phyloP scores from a whole-genome alignment of 1,140 invertebrate species.

The Diploscapter pachys region DNA sequence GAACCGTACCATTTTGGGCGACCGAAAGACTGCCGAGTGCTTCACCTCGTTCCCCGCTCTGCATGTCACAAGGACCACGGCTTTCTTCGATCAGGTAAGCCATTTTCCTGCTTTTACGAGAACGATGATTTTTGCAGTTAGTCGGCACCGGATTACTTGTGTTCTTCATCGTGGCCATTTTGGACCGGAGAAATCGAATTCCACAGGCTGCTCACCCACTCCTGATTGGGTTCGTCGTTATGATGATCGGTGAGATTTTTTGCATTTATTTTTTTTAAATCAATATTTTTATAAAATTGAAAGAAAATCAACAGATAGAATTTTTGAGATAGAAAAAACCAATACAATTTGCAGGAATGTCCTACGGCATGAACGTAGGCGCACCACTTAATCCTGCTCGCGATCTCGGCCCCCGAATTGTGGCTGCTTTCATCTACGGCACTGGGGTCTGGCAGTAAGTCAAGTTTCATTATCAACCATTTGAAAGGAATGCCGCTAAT shows the following conservation, averaged over 20 bases:
- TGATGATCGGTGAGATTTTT: constrained; percentile 31
- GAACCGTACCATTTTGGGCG: constrained; percentile 14
- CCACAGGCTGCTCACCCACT: constrained; percentile 38
- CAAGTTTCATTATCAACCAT: background rate
- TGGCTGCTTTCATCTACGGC: constrained; percentile 36
- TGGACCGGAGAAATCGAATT: constrained; percentile 40
- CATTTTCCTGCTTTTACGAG: background rate
- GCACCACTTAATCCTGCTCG: constrained; percentile 42
- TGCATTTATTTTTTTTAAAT: background rate
- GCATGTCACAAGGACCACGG: constrained; percentile 59
- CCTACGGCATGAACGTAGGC: constrained; percentile 32
- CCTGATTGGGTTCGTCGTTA: constrained; percentile 39
- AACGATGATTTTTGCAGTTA: constrained; percentile 42
- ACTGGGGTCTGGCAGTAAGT: constrained; percentile 22
- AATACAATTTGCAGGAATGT: background rate
- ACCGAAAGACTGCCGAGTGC: constrained; percentile 16
- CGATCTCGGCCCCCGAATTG: constrained; percentile 40
- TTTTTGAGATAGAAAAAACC: background rate
- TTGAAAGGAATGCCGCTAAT: too few species aligned
- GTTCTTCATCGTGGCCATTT: constrained; percentile 62
- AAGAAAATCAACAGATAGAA: background rate
- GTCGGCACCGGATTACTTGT: constrained; percentile 65
- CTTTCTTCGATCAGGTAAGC: constrained; percentile 62
- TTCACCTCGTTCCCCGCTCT: constrained; percentile 65
- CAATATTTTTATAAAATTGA: background rate